A percentile compares a stretch with the other conserved stretches of the same genome.
Evolutionary conservation across 1,140 invertebrate genomes (phyloP).

Genomic region (Drosophila pectinifera): DNA sequence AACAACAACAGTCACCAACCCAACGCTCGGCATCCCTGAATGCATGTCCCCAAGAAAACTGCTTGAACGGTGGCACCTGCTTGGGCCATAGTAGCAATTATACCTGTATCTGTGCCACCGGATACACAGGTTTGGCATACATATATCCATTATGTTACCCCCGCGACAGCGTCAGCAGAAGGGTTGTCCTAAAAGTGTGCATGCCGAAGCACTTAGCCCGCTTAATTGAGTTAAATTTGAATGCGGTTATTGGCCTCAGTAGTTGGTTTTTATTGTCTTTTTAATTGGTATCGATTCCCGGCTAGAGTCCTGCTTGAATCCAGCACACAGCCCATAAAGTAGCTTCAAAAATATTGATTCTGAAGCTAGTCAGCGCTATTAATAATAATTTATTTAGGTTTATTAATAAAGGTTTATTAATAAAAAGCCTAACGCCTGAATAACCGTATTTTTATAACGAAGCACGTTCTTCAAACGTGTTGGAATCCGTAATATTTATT

Average conservation of each 20-base stretch:
- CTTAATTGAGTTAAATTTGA: conserved; percentile 25
- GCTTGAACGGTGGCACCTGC: conserved; percentile 85
- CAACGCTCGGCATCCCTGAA: conserved; percentile 79
- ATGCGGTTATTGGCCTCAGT: conserved; percentile 37
- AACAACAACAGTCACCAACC: conserved; percentile 53
- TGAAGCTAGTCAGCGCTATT: background rate
- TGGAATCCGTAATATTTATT: background rate
- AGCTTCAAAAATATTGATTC: background rate
- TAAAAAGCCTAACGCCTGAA: no score
- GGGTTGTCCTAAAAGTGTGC: conserved; percentile 66
- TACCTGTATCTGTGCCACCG: conserved; percentile 86
- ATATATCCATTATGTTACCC: conserved; percentile 21
- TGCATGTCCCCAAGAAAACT: conserved; percentile 84
- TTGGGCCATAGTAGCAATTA: conserved; percentile 85
- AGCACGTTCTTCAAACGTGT: conserved; percentile 10
- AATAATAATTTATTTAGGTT: no score
- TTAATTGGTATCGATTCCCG: conserved; percentile 1
- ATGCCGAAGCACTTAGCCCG: conserved; percentile 9
- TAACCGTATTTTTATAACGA: no score
- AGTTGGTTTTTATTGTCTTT: conserved; percentile 5
- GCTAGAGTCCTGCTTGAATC: conserved; percentile 7
- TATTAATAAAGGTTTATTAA: no score
- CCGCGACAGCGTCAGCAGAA: conserved; percentile 6
- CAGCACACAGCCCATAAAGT: background rate
- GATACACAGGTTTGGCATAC: conserved; percentile 85